A percentile compares a stretch with the other conserved stretches of the same genome.
phyloP scores from a whole-genome alignment of 1,140 invertebrate species.

The Sarcophaga peregrina region DNA sequence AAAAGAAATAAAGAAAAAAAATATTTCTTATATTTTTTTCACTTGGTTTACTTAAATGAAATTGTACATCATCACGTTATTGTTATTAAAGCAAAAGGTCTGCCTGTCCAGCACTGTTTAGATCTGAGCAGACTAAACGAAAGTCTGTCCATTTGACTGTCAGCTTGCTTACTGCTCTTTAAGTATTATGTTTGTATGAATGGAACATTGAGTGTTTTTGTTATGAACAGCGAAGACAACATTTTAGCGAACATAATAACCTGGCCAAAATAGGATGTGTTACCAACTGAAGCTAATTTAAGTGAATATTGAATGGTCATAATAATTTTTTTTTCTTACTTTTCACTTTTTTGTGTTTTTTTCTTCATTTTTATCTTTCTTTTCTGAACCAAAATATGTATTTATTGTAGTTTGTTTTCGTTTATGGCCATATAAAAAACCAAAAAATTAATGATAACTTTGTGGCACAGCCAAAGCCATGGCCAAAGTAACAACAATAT shows the following conservation, averaged over 20 bases:
- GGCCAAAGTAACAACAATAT: neutral
- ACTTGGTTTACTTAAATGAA: neutral
- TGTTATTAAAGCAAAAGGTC: constrained; percentile 27
- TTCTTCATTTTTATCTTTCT: no score
- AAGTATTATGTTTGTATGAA: neutral
- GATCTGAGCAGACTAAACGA: no score
- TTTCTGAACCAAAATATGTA: no score
- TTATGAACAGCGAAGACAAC: neutral
- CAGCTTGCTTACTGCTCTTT: neutral
- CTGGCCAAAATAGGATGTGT: constrained; percentile 1
- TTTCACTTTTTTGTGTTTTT: no score
- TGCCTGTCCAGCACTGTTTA: neutral
- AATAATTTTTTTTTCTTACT: neutral
- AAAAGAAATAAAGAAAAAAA: no score
- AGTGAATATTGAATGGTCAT: constrained; percentile 18
- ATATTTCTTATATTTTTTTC: no score
- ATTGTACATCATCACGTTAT: constrained; percentile 26
- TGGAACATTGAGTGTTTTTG: neutral
- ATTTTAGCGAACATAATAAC: neutral
- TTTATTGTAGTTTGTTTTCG: no score
- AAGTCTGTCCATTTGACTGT: neutral
- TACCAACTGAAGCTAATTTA: constrained; percentile 16
- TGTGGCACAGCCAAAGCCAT: no score
- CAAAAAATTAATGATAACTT: neutral
- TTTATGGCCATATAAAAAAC: neutral